Evolutionary conservation across 2,888 invertebrate genomes (phyloP), one percentile per base, ranked within the genome.

Genomic region (Pachymerium ferrugineum): DNA sequence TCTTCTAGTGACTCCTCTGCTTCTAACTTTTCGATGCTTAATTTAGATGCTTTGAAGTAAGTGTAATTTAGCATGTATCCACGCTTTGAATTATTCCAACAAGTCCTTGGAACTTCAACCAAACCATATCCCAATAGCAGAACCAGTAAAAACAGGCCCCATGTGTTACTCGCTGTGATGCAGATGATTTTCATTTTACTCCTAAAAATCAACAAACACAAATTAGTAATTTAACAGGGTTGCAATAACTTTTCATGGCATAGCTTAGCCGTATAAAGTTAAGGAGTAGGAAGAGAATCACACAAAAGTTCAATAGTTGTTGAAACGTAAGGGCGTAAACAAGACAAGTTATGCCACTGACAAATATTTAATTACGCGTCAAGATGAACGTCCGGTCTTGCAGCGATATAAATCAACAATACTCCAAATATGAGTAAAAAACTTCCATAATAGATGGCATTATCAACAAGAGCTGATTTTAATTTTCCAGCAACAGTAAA

Each of bases 151-250:
- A 98, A 96, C 73, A 99, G 85, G 74, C 99, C 99, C 99, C 99
- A 99, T 0, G 99, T 99, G 82, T 99, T 99, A 80, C 97, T 97
- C 2, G 99, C 98, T 16, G 97, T 95, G 3, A 98, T 95, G 28
- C 97, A 94, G 78, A 99, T 96, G 0, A 96, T 93, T 85, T 97
- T 98, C 35, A 99, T 94, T 74, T 69, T 69, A 14, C 33, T n/a
- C 12, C 33, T 69, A 31, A 69, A 31, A 62, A 33, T 33, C 73
- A 33, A 69, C 74, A 69, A 73, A 73, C 30, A 71, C 16, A 29
- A 68, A 69, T 31, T 72, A 25, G 22, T 67, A 67, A n/a, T 54
- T 69, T n/a, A n/a, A n/a, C n/a, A n/a, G n/a, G n/a, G n/a, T n/a
- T n/a, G n/a, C n/a, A n/a, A n/a, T n/a, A n/a, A n/a, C n/a, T n/a